Conservation (phyloP, 2,888 invertebrate genomes). For the Nomada fabriciana region DNA sequence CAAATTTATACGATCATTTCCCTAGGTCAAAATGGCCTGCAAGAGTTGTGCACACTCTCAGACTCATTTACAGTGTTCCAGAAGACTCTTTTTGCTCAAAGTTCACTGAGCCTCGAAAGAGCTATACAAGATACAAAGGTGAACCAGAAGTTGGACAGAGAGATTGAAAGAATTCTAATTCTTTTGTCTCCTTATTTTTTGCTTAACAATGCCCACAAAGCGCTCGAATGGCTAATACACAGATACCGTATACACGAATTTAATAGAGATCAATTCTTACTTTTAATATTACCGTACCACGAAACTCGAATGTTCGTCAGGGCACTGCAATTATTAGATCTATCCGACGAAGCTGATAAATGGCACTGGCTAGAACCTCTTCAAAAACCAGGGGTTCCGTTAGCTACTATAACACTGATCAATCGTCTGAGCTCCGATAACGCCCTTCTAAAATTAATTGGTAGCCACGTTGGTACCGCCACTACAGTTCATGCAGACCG, state of each 20-base stretch:
- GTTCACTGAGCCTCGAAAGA: constrained; percentile 92
- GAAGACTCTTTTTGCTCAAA: constrained; percentile 90
- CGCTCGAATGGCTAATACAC: constrained; percentile 97
- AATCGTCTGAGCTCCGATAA: constrained; percentile 89
- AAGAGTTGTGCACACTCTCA: constrained; percentile 92
- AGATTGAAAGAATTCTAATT: constrained; percentile 92
- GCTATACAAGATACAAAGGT: constrained; percentile 90
- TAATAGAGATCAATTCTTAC: constrained; percentile 92
- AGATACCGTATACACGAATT: constrained; percentile 95
- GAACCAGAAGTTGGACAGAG: constrained; percentile 91
- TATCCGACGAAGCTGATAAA: constrained; percentile 87
- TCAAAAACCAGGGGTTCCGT: constrained; percentile 90
- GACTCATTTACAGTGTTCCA: constrained; percentile 90
- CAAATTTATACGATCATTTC: constrained; percentile 25
- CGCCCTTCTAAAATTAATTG: constrained; percentile 88
- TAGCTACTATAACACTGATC: constrained; percentile 90
- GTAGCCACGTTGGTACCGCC: constrained; percentile 86
- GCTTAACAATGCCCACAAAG: constrained; percentile 93
- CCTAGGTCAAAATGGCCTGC: constrained; percentile 91
- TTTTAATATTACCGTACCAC: constrained; percentile 95
- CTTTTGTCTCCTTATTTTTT: constrained; percentile 95
- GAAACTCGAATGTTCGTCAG: constrained; percentile 95
- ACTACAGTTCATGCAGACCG: constrained; percentile 87
- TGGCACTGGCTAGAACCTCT: constrained; percentile 92
- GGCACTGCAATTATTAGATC: constrained; percentile 90